Evolutionary conservation across 2,113 vertebrate genomes (phyloP).

Genomic region (Rhizomys pruinosus): DNA sequence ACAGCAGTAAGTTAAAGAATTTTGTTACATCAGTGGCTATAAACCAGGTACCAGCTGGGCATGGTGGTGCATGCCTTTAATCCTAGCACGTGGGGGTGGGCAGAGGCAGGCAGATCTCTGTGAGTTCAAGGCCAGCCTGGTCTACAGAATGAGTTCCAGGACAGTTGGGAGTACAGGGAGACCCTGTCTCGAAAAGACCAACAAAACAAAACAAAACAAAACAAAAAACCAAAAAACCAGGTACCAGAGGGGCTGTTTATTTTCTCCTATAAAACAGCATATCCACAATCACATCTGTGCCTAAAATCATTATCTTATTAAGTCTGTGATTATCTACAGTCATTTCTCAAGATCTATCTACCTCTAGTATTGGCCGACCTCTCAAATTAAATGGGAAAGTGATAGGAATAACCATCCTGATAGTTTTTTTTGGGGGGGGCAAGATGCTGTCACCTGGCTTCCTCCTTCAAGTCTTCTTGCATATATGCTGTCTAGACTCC

Average conservation of each 20-base stretch:
- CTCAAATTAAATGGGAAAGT: not conserved
- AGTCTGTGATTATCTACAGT: not conserved
- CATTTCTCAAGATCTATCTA: not conserved
- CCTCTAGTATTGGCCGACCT: not conserved
- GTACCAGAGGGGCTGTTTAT: slow-evolving; percentile 28
- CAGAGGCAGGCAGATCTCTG: too few relatives aligned
- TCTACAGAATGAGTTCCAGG: too few relatives aligned
- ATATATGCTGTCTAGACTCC: not conserved
- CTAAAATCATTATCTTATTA: not conserved
- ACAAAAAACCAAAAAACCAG: too few relatives aligned
- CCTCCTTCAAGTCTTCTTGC: not conserved
- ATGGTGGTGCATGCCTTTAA: too few relatives aligned
- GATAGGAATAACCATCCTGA: not conserved
- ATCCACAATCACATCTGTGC: not conserved
- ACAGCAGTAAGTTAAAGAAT: not conserved
- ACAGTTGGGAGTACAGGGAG: too few relatives aligned
- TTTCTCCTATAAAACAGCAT: slow-evolving; percentile 22
- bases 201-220: too few relatives aligned
- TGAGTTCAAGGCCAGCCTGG: too few relatives aligned
- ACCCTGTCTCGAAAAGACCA: too few relatives aligned
- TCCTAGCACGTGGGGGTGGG: too few relatives aligned
- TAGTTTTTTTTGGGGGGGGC: not conserved
- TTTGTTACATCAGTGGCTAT: not conserved
- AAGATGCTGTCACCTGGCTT: not conserved
- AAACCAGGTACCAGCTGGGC: not conserved